A percentile compares a stretch with the other conserved stretches of the same genome.
These are phyloP conservation scores for Caenorhabditis latens DNA, from an alignment of 1,140 invertebrate species.

Conservation along the genomic window DNA sequence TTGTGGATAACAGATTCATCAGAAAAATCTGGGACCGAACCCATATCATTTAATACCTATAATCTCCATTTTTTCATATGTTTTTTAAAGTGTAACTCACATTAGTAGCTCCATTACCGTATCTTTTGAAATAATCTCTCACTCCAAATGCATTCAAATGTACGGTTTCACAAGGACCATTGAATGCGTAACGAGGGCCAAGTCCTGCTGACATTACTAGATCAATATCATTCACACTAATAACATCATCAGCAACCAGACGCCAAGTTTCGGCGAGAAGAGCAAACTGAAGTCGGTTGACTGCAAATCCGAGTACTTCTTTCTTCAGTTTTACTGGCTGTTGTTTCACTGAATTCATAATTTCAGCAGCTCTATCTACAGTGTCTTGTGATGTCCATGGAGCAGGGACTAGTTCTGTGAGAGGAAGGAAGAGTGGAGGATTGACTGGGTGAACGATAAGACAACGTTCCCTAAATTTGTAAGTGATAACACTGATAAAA, in stretches of 20 bases:
- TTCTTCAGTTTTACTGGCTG: constrained; percentile 86
- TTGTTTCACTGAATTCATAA: constrained; percentile 91
- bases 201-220: constrained; percentile 88
- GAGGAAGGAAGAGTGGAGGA: constrained; percentile 93
- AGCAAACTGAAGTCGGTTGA: constrained; percentile 95
- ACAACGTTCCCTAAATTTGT: constrained; percentile 46
- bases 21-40: constrained; percentile 54
- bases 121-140: constrained; percentile 30
- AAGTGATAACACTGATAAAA: not conserved
- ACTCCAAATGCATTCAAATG: constrained; percentile 92
- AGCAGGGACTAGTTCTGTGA: constrained; percentile 93
- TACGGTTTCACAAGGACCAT: constrained; percentile 92
- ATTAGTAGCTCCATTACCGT: constrained; percentile 6
- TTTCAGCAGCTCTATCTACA: constrained; percentile 82
- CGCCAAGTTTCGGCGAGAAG: constrained; percentile 93
- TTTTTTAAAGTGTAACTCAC: not conserved
- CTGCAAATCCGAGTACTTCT: constrained; percentile 91
- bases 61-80: not conserved
- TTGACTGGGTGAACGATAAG: constrained; percentile 82
- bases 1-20: constrained; percentile 53
- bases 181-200: constrained; percentile 92
- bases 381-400: constrained; percentile 86
- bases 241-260: constrained; percentile 86
- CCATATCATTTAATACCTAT: constrained; percentile 61
- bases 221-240: constrained; percentile 90